Percentiles rank a stretch among this genome's conserved stretches.
These are phyloP conservation scores for Clamator glandarius DNA, from an alignment of 2,797 vertebrate genomes.

Conservation along the genomic window DNA sequence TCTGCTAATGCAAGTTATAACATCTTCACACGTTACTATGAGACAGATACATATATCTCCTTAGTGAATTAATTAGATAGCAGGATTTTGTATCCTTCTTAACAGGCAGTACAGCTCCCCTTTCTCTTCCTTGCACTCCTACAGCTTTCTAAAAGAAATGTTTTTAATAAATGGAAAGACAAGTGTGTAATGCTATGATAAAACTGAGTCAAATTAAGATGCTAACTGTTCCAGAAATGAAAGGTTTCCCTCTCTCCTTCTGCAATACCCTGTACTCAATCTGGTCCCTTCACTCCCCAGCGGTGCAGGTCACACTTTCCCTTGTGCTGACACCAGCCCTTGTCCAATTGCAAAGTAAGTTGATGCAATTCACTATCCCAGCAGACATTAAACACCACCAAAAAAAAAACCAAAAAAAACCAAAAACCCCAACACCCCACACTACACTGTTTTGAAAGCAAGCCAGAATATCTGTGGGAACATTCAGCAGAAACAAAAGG, in stretches of 20 bases:
- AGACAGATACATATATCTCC: background rate
- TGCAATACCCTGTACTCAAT: background rate
- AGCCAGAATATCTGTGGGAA: slow-evolving; percentile 30
- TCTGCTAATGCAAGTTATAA: slow-evolving; percentile 34
- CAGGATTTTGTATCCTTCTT: background rate
- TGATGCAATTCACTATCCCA: background rate
- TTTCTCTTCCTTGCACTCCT: background rate
- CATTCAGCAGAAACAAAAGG: background rate
- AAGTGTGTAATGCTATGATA: background rate
- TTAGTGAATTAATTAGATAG: background rate
- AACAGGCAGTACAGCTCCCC: background rate
- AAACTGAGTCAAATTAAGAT: background rate
- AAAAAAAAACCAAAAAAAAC: background rate
- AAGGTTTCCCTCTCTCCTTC: background rate
- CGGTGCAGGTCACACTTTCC: background rate
- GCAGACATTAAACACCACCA: background rate
- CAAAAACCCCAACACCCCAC: background rate
- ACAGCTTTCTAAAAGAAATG: background rate
- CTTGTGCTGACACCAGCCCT: slow-evolving; percentile 2
- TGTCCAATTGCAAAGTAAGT: background rate
- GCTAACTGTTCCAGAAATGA: background rate
- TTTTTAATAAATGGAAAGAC: background rate
- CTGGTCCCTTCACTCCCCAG: background rate
- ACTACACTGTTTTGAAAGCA: background rate
- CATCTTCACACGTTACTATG: background rate